Conservation (phyloP, 1,140 invertebrate genomes). For the Hypothenemus hampei region DNA sequence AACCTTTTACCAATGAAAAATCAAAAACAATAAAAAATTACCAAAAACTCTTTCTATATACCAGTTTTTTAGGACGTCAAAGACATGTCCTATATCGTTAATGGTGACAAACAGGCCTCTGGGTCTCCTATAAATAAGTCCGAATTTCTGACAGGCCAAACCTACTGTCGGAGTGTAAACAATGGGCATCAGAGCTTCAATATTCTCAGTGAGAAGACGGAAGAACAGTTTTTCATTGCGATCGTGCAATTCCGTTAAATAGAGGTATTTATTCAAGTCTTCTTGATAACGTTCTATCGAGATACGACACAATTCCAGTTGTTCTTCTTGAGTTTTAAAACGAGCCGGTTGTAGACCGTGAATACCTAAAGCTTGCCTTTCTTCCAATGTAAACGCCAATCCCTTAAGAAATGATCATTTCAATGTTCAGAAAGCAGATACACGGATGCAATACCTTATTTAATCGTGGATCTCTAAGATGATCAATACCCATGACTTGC, state of each 20-base stretch:
- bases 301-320: slow-evolving; percentile 81
- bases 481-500: slow-evolving; percentile 73
- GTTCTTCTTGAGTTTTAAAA: slow-evolving; percentile 90
- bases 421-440: neutral
- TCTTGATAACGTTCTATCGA: slow-evolving; percentile 83
- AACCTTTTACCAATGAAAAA: slow-evolving; percentile 10
- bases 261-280: slow-evolving; percentile 86
- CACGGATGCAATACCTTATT: slow-evolving; percentile 64
- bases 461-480: slow-evolving; percentile 73
- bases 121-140: slow-evolving; percentile 86
- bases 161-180: slow-evolving; percentile 94
- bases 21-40: slow-evolving; percentile 31
- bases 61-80: slow-evolving; percentile 80
- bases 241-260: slow-evolving; percentile 76
- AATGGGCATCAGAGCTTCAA: slow-evolving; percentile 82
- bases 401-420: slow-evolving; percentile 55
- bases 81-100: slow-evolving; percentile 89
- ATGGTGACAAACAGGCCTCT: slow-evolving; percentile 95
- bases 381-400: slow-evolving; percentile 84
- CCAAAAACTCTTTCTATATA: slow-evolving; percentile 43
- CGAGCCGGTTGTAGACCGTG: slow-evolving; percentile 88
- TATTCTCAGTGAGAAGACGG: slow-evolving; percentile 81
- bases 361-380: slow-evolving; percentile 86
- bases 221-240: slow-evolving; percentile 91
- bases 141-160: slow-evolving; percentile 92